Conservation (phyloP, 2,113 vertebrate genomes). For the Hassar affinis region DNA sequence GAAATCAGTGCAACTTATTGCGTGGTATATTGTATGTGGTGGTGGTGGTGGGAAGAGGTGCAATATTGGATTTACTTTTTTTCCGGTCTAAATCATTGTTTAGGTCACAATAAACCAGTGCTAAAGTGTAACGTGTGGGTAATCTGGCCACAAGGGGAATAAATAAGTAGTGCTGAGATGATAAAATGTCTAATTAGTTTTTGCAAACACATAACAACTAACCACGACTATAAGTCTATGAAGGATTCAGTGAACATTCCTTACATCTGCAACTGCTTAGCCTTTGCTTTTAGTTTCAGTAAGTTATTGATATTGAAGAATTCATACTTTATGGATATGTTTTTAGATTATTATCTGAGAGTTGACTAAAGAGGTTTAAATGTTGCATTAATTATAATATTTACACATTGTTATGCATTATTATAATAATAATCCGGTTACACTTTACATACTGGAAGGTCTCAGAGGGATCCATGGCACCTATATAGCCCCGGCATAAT, state of each 20-base stretch:
- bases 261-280: background rate
- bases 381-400: background rate
- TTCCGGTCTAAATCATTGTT: background rate
- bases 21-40: constrained; percentile 1
- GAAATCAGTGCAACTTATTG: constrained; percentile 8
- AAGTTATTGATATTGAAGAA: background rate
- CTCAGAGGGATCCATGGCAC: background rate
- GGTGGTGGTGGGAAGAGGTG: background rate
- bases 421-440: background rate
- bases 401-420: background rate
- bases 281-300: background rate
- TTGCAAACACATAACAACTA: background rate
- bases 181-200: constrained; percentile 7
- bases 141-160: background rate
- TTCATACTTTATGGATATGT: background rate
- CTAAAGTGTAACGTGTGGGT: background rate
- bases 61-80: constrained; percentile 12
- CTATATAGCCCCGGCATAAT: background rate
- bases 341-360: background rate
- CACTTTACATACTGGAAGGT: background rate
- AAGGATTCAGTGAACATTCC: background rate
- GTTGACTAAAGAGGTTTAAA: background rate
- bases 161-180: background rate
- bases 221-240: background rate
- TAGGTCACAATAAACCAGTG: background rate